A percentile compares a stretch with the other conserved stretches of the same genome.
phyloP scores from a whole-genome alignment of 2,888 invertebrate species.

The Ennomos erosarius region DNA sequence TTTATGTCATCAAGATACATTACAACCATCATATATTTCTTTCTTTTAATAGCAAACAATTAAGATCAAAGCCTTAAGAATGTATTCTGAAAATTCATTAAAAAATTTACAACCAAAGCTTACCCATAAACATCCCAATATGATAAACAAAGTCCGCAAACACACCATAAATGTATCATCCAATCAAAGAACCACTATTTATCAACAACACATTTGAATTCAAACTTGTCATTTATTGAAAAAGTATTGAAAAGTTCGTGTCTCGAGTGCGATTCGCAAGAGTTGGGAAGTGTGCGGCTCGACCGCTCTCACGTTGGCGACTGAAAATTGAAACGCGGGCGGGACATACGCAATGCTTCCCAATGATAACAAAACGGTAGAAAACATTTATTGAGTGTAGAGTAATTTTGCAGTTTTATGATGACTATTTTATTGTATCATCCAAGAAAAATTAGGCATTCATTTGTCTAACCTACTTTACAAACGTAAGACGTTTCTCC shows the following conservation, averaged over 20 bases:
- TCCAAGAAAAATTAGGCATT: too few relatives aligned
- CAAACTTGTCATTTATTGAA: neutral
- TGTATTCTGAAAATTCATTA: neutral
- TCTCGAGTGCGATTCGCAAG: neutral
- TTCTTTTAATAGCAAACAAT: too few relatives aligned
- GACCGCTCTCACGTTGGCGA: constrained; percentile 29
- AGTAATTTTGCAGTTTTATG: too few relatives aligned
- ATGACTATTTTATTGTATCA: too few relatives aligned
- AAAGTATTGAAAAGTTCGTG: constrained; percentile 14
- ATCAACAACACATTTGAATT: neutral
- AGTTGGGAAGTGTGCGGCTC: constrained; percentile 30
- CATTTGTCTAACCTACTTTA: too few relatives aligned
- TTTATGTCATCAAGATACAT: too few relatives aligned
- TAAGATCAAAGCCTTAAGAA: too few relatives aligned
- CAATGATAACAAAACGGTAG: constrained; percentile 13
- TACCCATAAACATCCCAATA: constrained; percentile 16
- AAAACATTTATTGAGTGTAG: constrained; percentile 4
- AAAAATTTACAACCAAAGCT: constrained; percentile 16
- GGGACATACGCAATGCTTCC: constrained; percentile 6
- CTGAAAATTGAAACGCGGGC: constrained; percentile 30
- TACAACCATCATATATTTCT: too few relatives aligned
- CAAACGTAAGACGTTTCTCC: too few relatives aligned
- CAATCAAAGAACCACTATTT: constrained; percentile 15
- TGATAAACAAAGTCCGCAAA: constrained; percentile 15
- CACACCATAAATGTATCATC: constrained; percentile 6